phyloP scores from a whole-genome alignment of 2,888 invertebrate species.

The Epirrhoe alternata region DNA sequence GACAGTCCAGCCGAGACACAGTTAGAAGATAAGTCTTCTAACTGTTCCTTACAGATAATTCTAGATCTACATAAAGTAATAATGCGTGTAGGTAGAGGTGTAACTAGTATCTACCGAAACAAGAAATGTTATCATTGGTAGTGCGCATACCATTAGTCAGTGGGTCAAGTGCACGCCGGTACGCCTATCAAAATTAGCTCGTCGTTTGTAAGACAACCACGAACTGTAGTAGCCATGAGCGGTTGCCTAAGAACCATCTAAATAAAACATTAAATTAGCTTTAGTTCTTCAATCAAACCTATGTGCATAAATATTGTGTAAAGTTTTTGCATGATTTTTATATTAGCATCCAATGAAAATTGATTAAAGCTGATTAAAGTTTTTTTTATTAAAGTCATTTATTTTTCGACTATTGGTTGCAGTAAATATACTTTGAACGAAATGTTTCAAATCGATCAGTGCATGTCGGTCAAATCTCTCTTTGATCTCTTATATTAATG shows the following conservation, averaged over 20 bases:
- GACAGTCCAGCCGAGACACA: too few relatives aligned
- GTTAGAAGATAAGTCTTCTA: too few relatives aligned
- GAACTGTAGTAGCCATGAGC: slow-evolving; percentile 46
- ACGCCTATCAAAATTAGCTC: slow-evolving; percentile 46
- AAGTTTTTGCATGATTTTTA: background rate
- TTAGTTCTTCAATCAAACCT: slow-evolving; percentile 8
- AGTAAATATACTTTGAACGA: too few relatives aligned
- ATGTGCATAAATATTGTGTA: background rate
- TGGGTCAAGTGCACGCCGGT: slow-evolving; percentile 45
- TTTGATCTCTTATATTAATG: too few relatives aligned
- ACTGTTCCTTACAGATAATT: background rate
- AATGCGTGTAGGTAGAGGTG: background rate
- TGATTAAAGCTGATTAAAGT: too few relatives aligned
- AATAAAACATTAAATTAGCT: slow-evolving; percentile 41
- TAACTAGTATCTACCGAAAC: background rate
- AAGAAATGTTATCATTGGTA: slow-evolving; percentile 31
- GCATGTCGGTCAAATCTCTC: too few relatives aligned
- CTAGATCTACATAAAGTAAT: background rate
- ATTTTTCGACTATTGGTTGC: too few relatives aligned
- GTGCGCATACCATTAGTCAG: slow-evolving; percentile 42
- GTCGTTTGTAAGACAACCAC: slow-evolving; percentile 47
- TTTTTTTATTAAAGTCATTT: too few relatives aligned
- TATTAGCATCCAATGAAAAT: background rate
- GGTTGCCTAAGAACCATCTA: slow-evolving; percentile 45
- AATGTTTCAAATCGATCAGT: too few relatives aligned